Conservation (phyloP, 2,888 invertebrate species). For the Diarsia rubi region DNA sequence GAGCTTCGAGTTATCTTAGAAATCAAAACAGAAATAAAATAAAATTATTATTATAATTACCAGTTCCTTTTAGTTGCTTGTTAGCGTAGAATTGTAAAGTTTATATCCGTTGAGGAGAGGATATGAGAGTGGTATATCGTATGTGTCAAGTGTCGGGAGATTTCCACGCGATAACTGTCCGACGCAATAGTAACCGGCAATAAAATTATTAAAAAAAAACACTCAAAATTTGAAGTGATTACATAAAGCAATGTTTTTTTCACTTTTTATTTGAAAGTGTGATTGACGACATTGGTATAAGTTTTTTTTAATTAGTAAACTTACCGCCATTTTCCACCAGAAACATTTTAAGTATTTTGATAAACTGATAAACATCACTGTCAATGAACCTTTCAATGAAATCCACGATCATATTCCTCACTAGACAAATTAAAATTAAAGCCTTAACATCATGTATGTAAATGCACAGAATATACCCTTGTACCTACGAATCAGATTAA, state of each 20-base stretch:
- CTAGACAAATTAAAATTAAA: neutral
- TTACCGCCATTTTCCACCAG: neutral
- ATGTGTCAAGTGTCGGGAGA: slow-evolving; percentile 45
- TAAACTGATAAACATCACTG: neutral
- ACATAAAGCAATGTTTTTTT: slow-evolving; percentile 33
- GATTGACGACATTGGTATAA: neutral
- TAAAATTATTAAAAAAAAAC: slow-evolving; percentile 52
- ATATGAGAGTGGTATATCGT: slow-evolving; percentile 49
- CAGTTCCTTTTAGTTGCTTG: slow-evolving; percentile 36
- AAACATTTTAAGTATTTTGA: neutral
- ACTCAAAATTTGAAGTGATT: slow-evolving; percentile 22
- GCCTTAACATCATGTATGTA: neutral
- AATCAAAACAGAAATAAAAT: neutral
- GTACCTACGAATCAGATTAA: neutral
- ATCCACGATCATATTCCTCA: neutral
- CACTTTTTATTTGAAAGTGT: slow-evolving; percentile 13
- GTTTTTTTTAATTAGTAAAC: slow-evolving; percentile 7
- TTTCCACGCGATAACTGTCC: slow-evolving; percentile 49
- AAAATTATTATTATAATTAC: slow-evolving; percentile 17
- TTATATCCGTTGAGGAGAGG: slow-evolving; percentile 50
- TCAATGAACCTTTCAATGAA: too few relatives aligned
- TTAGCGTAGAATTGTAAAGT: slow-evolving; percentile 55
- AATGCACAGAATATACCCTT: neutral
- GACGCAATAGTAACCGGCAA: slow-evolving; percentile 43
- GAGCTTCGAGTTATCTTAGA: neutral